These are phyloP conservation scores for Pangasius mekongensis DNA, from an alignment of 2,797 vertebrate species.

Conservation along the genomic window DNA sequence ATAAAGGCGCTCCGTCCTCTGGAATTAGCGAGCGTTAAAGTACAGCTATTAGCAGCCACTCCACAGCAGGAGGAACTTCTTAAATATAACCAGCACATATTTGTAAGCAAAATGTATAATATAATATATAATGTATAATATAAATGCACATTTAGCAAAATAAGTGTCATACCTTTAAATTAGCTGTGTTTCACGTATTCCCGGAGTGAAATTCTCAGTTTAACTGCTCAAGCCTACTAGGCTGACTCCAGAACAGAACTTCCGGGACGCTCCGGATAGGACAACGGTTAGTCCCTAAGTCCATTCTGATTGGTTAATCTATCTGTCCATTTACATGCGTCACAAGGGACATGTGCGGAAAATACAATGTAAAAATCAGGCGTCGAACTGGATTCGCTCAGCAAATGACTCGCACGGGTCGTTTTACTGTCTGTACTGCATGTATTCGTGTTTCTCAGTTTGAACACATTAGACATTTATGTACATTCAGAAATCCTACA, in stretches of 20 bases:
- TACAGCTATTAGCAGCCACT: no score
- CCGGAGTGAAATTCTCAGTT: neutral
- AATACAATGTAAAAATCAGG: neutral
- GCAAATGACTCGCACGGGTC: no score
- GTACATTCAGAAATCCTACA: no score
- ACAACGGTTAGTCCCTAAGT: rapidly evolving
- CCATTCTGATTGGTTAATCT: neutral
- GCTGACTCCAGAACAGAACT: neutral
- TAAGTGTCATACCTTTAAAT: neutral
- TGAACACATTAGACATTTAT: no score
- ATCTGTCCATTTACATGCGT: neutral
- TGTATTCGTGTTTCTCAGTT: no score
- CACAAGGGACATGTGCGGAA: neutral
- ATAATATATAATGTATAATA: neutral
- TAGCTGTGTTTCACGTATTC: neutral
- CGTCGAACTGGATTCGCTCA: no score
- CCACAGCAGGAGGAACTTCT: neutral
- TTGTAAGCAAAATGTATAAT: neutral
- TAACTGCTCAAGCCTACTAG: no score
- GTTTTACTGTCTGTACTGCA: no score
- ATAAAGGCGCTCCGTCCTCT: neutral
- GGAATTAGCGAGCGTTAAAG: neutral
- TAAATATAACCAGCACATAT: neutral
- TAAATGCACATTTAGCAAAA: neutral
- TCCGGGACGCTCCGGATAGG: neutral